Evolutionary conservation across 2,888 invertebrate genomes (phyloP), one percentile per base, ranked within the genome.

Genomic region (Tribolium freemani): DNA sequence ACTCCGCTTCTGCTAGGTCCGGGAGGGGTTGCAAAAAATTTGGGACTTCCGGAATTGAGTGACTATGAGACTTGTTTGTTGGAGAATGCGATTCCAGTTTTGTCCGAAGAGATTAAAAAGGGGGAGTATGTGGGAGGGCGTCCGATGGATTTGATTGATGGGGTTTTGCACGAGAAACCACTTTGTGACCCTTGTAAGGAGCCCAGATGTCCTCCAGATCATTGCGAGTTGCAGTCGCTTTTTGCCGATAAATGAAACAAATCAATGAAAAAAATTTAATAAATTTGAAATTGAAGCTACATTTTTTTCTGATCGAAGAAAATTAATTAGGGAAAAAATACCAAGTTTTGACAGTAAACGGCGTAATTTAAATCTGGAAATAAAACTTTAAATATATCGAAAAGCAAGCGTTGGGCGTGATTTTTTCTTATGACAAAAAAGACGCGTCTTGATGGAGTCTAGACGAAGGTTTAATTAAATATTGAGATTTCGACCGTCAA

Each of bases 31-130:
- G 69, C 70, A 38, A 82, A 80, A 72, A 83, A 86, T 76, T 77
- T 85, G 30, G 86, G 86, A 0, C 54, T 86, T n/a, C 86, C 86
- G 0, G 73, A 78, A 26, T 44, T 87, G 64, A 79, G 78, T 9
- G 83, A 83, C n/a, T 86, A 82, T 61, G 87, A 87, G 72, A 79
- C 78, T 16, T 85, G 85, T 69, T 76, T 84, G 58, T 75, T 87
- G 16, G 84, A 86, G 63, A 81, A 84, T 56, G 82, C 84, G 1
- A 77, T 84, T 20, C 80, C 81, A 5, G 51, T 79, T 8, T 75
- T 87, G 51, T 76, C 75, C 1, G 74, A 78, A 30, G 85, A 86
- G 64, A 82, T 84, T 46, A 80, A 81, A 48, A 80, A 73, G 71
- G 87, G 86, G 2, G 84, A 84, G 72, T 72, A 75, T 16, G 83